phyloP scores from a whole-genome alignment of 2,888 invertebrate species.

The Rhaphigaster nebulosa region DNA sequence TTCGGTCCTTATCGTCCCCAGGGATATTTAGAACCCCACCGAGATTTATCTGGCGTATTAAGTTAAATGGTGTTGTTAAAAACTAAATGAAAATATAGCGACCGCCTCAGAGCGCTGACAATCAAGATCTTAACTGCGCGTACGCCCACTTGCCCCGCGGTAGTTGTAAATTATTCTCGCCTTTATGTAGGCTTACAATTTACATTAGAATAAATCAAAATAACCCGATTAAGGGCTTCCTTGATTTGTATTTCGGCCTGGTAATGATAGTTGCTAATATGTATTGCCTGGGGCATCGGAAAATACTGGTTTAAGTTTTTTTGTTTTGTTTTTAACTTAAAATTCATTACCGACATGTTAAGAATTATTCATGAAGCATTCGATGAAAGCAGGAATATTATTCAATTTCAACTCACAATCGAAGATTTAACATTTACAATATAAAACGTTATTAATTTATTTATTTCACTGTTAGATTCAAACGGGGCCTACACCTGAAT shows the following conservation, averaged over 20 bases:
- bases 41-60: conserved; percentile 36
- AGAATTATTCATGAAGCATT: background rate
- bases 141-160: background rate
- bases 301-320: background rate
- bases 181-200: conserved; percentile 33
- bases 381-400: background rate
- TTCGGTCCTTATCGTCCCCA: background rate
- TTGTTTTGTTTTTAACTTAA: background rate
- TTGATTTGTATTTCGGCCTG: background rate
- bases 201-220: conserved; percentile 31
- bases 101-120: background rate
- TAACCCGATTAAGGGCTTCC: conserved; percentile 14
- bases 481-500: too few species aligned
- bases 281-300: background rate
- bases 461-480: too few species aligned
- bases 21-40: background rate
- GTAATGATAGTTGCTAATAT: conserved; percentile 37
- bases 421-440: background rate
- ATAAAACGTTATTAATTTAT: too few species aligned
- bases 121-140: conserved; percentile 19
- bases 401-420: background rate
- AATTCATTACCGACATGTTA: background rate
- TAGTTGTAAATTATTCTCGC: background rate
- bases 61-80: conserved; percentile 48
- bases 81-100: conserved; percentile 46